A percentile compares a stretch with the other conserved stretches of the same genome.
These are phyloP conservation scores for Marasmarcha lunaedactyla DNA, from an alignment of 2,888 invertebrate genomes.

Conservation along the genomic window DNA sequence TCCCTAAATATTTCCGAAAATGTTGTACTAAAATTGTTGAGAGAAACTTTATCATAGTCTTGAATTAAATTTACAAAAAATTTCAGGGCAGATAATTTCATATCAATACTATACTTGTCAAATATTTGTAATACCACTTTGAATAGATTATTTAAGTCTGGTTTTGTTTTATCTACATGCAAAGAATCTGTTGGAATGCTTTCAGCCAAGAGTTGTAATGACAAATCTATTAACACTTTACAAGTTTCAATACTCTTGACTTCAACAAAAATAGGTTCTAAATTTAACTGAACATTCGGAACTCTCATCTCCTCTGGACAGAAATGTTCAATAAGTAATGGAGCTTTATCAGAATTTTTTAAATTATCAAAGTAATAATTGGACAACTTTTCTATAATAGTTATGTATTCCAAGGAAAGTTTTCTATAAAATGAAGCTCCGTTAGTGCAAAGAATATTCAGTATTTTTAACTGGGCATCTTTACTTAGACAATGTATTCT, in stretches of 20 bases:
- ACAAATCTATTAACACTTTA: slow-evolving; percentile 37
- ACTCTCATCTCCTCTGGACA: slow-evolving; percentile 41
- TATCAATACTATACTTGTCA: slow-evolving; percentile 39
- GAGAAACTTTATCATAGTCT: slow-evolving; percentile 33
- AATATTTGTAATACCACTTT: slow-evolving; percentile 32
- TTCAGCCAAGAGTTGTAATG: slow-evolving; percentile 42
- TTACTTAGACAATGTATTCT: slow-evolving; percentile 64
- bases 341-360: slow-evolving; percentile 9
- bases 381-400: slow-evolving; percentile 44
- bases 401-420: slow-evolving; percentile 58
- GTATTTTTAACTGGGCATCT: slow-evolving; percentile 67
- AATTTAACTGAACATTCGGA: slow-evolving; percentile 43
- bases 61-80: slow-evolving; percentile 41
- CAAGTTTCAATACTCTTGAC: slow-evolving; percentile 39
- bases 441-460: slow-evolving; percentile 61
- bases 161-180: slow-evolving; percentile 25
- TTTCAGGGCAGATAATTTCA: slow-evolving; percentile 38
- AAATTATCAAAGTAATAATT: slow-evolving; percentile 41
- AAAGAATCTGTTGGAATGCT: slow-evolving; percentile 39
- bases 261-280: slow-evolving; percentile 47
- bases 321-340: slow-evolving; percentile 49
- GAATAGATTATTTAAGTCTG: slow-evolving; percentile 27
- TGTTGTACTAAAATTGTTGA: slow-evolving; percentile 26
- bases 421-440: slow-evolving; percentile 58
- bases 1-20: slow-evolving; percentile 32